Conservation (phyloP, 1,140 invertebrate genomes). For the Neuroterus valhalla region DNA sequence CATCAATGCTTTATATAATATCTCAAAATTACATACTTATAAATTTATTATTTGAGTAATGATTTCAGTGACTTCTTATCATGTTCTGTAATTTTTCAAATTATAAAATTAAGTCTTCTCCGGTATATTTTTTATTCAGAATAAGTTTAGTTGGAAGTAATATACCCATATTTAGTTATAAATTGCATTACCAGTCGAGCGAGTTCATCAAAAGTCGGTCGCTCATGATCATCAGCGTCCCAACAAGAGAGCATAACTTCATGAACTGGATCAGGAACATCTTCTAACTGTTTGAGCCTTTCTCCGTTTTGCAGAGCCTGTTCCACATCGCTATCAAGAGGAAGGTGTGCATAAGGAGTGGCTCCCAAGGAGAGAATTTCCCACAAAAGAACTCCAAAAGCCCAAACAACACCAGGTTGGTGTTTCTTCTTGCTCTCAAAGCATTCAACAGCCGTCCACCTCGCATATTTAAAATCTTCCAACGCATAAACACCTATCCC, state of each 20-base stretch:
- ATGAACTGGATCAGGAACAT: conserved; percentile 85
- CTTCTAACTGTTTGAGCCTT: conserved; percentile 82
- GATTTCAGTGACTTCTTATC: background rate
- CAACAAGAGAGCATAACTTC: conserved; percentile 90
- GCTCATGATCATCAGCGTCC: conserved; percentile 87
- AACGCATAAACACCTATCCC: conserved; percentile 78
- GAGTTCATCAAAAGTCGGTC: conserved; percentile 82
- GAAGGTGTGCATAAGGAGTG: conserved; percentile 84
- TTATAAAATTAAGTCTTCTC: background rate
- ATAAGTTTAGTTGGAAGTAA: background rate
- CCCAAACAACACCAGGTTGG: conserved; percentile 87
- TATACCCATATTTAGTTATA: background rate
- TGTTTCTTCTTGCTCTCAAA: conserved; percentile 80
- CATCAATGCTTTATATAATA: too few species aligned
- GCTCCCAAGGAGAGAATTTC: conserved; percentile 88
- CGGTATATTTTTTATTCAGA: background rate
- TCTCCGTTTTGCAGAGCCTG: conserved; percentile 81
- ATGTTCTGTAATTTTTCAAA: background rate
- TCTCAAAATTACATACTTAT: background rate
- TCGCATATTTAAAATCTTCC: conserved; percentile 78
- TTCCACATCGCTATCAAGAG: conserved; percentile 80
- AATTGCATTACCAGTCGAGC: conserved; percentile 65
- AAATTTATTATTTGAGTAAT: background rate
- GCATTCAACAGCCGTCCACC: conserved; percentile 88
- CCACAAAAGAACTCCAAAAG: conserved; percentile 88